Evolutionary conservation across 2,888 invertebrate genomes (phyloP), one percentile per base, ranked within the genome.

Genomic region (Tetragonisca angustula): DNA sequence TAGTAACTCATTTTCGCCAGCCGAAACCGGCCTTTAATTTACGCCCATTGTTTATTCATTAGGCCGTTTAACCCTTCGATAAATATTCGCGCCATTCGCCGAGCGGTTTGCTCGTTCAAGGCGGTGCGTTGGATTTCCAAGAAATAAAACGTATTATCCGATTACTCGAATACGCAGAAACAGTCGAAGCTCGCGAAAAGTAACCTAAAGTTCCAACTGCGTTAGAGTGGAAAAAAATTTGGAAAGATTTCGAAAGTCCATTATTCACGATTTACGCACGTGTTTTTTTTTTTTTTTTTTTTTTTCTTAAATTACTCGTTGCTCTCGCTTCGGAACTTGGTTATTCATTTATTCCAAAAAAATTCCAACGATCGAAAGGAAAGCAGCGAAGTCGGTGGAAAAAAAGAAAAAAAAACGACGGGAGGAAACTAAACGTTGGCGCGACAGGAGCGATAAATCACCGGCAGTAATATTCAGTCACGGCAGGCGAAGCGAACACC

Each of bases 361-460:
- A 11, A 59, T 59, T n/a, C n/a, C 5, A 11, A 21, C n/a, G 36
- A 36, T n/a, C 9, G 9, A 65, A 13, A 3, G 43, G 19, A 17
- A 61, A 52, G 32, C 24, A 36, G 13, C n/a, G 6, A 49, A 27
- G 17, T 50, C 15, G 27, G 19, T 27, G 17, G 32, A 11, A n/a
- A n/a, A 4, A 2, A 32, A 27, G 36, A 27, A 27, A 2, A 27
- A 27, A 27, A n/a, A n/a, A n/a, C n/a, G n/a, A 15, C 17, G 17
- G 21, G 4, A 4, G 24, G 15, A 49, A 67, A 17, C 24, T 43
- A 24, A 36, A 24, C 67, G 74, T 61, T 59, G 27, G 50, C 81
- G 32, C 70, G 74, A 80, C 80, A 80, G 21, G 36, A 0, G 27
- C 71, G 61, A 81, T 83, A 81, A 76, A 83, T 83, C 82, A 76